phyloP scores from a whole-genome alignment of 2,888 invertebrate species.

The Patella pellucida region DNA sequence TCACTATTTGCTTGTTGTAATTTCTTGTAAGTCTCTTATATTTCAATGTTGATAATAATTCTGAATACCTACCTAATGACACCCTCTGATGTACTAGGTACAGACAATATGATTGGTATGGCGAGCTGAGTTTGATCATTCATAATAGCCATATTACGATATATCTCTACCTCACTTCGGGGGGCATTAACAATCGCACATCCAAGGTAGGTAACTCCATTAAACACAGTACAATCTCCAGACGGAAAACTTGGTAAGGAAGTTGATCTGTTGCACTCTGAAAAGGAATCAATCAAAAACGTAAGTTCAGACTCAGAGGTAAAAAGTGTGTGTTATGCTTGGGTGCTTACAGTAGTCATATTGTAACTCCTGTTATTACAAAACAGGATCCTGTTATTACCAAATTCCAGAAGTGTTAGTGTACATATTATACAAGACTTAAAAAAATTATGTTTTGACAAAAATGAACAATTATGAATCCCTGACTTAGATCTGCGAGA shows the following conservation, averaged over 20 bases:
- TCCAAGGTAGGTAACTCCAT: constrained; percentile 93
- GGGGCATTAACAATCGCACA: constrained; percentile 92
- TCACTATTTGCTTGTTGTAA: too few species aligned
- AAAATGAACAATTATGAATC: too few species aligned
- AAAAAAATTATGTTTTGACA: not conserved
- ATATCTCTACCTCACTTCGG: constrained; percentile 92
- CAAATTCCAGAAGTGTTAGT: not conserved
- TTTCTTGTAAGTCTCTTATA: too few species aligned
- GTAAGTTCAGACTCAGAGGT: not conserved
- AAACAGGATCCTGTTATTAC: not conserved
- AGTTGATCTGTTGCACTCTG: constrained; percentile 53
- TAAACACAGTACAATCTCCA: constrained; percentile 77
- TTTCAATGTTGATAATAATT: too few species aligned
- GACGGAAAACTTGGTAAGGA: constrained; percentile 58
- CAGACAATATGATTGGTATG: constrained; percentile 90
- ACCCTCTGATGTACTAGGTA: constrained; percentile 93
- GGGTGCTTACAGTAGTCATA: not conserved
- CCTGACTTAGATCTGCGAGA: too few species aligned
- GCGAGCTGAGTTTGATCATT: constrained; percentile 85
- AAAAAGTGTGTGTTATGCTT: not conserved
- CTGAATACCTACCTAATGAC: constrained; percentile 85
- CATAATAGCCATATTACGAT: constrained; percentile 91
- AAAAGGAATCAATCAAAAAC: not conserved
- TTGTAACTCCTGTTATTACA: not conserved
- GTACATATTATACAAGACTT: not conserved